phyloP scores from a whole-genome alignment of 2,888 invertebrate species.

The Margaritifera margaritifera region DNA sequence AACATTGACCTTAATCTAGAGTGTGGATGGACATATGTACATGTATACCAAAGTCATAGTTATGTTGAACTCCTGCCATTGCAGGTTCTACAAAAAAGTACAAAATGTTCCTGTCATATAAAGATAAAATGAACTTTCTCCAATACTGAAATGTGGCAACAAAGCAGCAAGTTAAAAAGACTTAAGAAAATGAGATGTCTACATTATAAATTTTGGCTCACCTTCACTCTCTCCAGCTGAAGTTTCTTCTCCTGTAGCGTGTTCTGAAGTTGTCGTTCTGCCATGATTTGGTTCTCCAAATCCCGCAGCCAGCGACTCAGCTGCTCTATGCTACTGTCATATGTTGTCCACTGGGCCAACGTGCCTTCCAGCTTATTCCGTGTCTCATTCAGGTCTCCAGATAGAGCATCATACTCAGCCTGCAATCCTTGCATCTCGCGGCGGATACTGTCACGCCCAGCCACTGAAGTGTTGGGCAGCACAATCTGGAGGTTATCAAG shows the following conservation, averaged over 20 bases:
- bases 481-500: conserved; percentile 68
- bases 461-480: conserved; percentile 89
- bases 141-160: too few species aligned
- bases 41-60: too few species aligned
- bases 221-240: conserved; percentile 89
- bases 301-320: conserved; percentile 86
- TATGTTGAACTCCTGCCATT: too few species aligned
- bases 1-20: too few species aligned
- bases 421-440: conserved; percentile 86
- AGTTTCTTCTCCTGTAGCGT: conserved; percentile 66
- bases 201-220: conserved; percentile 71
- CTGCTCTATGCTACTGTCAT: conserved; percentile 87
- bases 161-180: too few species aligned
- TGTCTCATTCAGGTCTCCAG: conserved; percentile 83
- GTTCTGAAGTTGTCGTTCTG: conserved; percentile 81
- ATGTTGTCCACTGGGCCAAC: conserved; percentile 93
- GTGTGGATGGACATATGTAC: too few species aligned
- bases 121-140: background rate
- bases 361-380: conserved; percentile 85
- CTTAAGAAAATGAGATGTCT: too few species aligned
- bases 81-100: too few species aligned
- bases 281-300: conserved; percentile 84
- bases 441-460: conserved; percentile 90
- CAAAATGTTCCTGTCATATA: background rate
- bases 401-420: conserved; percentile 90